A percentile compares a stretch with the other conserved stretches of the same genome.
Conservation (phyloP, 2,888 invertebrate genomes). For the Harpagoxenus sublaevis region DNA sequence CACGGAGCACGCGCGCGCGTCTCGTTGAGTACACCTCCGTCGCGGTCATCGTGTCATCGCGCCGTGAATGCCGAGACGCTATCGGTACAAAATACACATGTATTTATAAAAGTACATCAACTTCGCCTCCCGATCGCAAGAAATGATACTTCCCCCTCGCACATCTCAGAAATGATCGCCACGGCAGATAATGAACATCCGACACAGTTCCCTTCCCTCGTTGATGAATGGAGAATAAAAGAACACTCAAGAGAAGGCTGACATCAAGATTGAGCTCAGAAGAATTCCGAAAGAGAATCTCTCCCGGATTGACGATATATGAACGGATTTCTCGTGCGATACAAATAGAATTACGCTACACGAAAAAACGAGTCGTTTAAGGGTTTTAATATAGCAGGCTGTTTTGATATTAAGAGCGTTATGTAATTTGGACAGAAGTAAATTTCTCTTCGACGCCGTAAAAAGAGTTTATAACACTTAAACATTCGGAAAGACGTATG, state of each 20-base stretch:
- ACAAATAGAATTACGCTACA: not conserved
- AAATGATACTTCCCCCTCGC: constrained; percentile 65
- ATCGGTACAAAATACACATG: constrained; percentile 80
- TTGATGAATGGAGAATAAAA: constrained; percentile 2
- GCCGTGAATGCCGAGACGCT: constrained; percentile 59
- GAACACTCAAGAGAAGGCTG: constrained; percentile 12
- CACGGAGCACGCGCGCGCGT: constrained; percentile 52
- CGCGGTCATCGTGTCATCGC: not conserved
- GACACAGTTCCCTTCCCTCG: not conserved
- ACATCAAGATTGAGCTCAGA: constrained; percentile 26
- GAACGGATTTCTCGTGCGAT: not conserved
- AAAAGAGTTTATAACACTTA: not conserved
- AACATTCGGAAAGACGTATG: constrained; percentile 9
- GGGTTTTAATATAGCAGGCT: not conserved
- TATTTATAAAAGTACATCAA: constrained; percentile 82
- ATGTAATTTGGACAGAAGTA: not conserved
- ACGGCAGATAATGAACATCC: constrained; percentile 48
- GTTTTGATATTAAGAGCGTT: constrained; percentile 17
- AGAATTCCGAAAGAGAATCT: not conserved
- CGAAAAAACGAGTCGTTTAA: not conserved
- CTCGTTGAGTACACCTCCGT: not conserved
- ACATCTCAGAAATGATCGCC: constrained; percentile 48
- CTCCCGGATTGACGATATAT: not conserved
- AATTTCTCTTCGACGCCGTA: not conserved
- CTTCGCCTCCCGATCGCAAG: constrained; percentile 58